Evolutionary conservation across 2,888 invertebrate species (phyloP).

Genomic region (Cryptus viduatorius): DNA sequence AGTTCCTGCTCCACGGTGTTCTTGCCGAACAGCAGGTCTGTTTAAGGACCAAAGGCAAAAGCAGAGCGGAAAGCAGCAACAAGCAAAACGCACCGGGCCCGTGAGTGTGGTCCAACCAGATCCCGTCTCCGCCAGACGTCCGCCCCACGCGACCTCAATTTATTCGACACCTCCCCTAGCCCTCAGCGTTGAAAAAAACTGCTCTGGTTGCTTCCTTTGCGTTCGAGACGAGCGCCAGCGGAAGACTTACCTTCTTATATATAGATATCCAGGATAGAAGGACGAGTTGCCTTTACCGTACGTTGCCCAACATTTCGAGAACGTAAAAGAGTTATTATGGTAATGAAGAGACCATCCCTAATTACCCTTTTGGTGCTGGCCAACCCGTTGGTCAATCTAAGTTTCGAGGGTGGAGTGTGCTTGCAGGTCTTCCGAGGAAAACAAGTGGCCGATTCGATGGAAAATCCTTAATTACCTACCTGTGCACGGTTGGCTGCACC

Average conservation of each 20-base stretch:
- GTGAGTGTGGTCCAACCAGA: conserved; percentile 78
- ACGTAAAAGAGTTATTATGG: conserved; percentile 83
- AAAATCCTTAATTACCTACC: conserved; percentile 70
- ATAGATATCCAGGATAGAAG: conserved; percentile 12
- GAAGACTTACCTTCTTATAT: conserved; percentile 35
- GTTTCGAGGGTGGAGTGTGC: conserved; percentile 56
- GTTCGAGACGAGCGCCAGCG: conserved; percentile 29
- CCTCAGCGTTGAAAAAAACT: conserved; percentile 78
- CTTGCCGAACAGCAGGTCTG: conserved; percentile 25
- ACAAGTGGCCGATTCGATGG: conserved; percentile 67
- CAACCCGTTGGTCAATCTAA: conserved; percentile 38
- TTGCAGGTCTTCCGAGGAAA: conserved; percentile 55
- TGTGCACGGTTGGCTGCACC: conserved; percentile 60
- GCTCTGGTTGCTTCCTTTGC: conserved; percentile 71
- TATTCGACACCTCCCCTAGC: conserved; percentile 85
- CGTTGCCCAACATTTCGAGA: conserved; percentile 59
- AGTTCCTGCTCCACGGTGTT: conserved; percentile 68
- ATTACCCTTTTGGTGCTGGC: conserved; percentile 73
- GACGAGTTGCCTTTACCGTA: conserved; percentile 36
- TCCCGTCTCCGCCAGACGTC: conserved; percentile 78
- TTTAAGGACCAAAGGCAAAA: conserved; percentile 39
- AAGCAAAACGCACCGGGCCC: conserved; percentile 47
- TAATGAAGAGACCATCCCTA: conserved; percentile 79
- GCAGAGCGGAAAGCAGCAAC: conserved; percentile 38
- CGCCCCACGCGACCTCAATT: conserved; percentile 84